A percentile compares a stretch with the other conserved stretches of the same genome.
These are phyloP conservation scores for Pseudomugil gertrudae DNA, from an alignment of 2,797 vertebrate species.

Conservation along the genomic window DNA sequence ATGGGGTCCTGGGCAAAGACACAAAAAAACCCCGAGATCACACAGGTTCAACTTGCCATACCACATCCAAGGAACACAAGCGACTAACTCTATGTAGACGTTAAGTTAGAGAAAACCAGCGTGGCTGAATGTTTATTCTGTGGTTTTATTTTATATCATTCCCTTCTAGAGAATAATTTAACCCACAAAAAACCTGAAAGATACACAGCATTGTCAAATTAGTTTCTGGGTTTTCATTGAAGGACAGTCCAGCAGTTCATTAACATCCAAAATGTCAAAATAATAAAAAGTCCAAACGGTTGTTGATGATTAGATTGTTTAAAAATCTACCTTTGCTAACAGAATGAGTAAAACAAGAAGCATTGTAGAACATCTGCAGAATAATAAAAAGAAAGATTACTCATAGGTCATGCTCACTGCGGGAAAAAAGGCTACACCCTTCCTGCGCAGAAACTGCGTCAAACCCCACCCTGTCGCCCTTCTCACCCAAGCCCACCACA, in stretches of 20 bases:
- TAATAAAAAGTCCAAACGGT: slow-evolving; percentile 23
- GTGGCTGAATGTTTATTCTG: background rate
- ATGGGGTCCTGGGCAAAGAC: slow-evolving; percentile 81
- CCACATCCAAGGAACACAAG: background rate
- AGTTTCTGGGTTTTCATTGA: slow-evolving; percentile 19
- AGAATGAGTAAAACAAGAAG: slow-evolving; percentile 23
- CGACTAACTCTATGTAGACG: background rate
- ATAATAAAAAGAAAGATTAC: slow-evolving; percentile 70
- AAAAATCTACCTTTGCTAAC: slow-evolving; percentile 20
- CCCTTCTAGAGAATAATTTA: background rate
- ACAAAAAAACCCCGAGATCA: background rate
- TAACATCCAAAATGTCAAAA: slow-evolving; percentile 12
- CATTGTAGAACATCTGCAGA: slow-evolving; percentile 64
- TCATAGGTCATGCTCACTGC: slow-evolving; percentile 83
- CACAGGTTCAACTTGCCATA: slow-evolving; percentile 21
- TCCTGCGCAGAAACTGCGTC: slow-evolving; percentile 84
- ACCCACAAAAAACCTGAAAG: slow-evolving; percentile 24
- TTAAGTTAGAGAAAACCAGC: background rate
- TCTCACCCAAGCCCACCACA: slow-evolving; percentile 22
- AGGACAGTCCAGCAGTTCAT: slow-evolving; percentile 2
- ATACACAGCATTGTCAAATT: slow-evolving; percentile 6
- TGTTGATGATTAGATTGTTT: slow-evolving; percentile 13
- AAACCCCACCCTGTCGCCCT: slow-evolving; percentile 79
- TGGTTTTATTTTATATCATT: background rate
- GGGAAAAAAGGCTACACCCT: slow-evolving; percentile 83